Conservation (phyloP, 1,140 invertebrate species). For the Nebria ingens region DNA sequence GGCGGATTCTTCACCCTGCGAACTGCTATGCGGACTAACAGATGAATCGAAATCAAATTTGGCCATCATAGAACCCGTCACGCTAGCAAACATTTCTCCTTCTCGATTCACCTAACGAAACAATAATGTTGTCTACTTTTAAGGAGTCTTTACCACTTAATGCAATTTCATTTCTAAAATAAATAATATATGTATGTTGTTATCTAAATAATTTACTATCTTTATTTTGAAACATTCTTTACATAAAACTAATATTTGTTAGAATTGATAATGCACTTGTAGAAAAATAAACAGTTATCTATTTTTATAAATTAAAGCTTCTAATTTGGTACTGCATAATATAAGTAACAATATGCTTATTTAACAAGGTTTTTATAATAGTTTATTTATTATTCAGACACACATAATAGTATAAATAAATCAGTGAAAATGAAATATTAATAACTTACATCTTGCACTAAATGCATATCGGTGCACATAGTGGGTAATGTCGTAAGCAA, state of each 20-base stretch:
- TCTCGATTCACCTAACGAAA: constrained; percentile 45
- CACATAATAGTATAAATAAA: too few species aligned
- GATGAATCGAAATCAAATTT: constrained; percentile 68
- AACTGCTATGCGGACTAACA: constrained; percentile 57
- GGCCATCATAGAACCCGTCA: constrained; percentile 69
- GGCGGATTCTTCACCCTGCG: constrained; percentile 62
- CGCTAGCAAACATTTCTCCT: constrained; percentile 72
- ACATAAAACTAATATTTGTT: background rate
- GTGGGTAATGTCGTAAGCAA: constrained; percentile 67
- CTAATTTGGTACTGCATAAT: too few species aligned
- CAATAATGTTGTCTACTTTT: constrained; percentile 24
- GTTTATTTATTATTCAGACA: too few species aligned
- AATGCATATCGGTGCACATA: constrained; percentile 43
- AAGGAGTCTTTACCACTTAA: too few species aligned
- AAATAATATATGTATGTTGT: too few species aligned
- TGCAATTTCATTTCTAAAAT: background rate
- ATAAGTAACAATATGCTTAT: too few species aligned
- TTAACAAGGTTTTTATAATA: too few species aligned
- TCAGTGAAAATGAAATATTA: too few species aligned
- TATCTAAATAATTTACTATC: background rate
- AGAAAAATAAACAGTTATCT: too few species aligned
- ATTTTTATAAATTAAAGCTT: too few species aligned
- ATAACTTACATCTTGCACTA: constrained; percentile 35
- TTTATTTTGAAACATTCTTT: background rate
- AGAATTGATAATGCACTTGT: background rate